A percentile compares a stretch with the other conserved stretches of the same genome.
phyloP scores from a whole-genome alignment of 2,113 vertebrate species.

The Salvator merianae region DNA sequence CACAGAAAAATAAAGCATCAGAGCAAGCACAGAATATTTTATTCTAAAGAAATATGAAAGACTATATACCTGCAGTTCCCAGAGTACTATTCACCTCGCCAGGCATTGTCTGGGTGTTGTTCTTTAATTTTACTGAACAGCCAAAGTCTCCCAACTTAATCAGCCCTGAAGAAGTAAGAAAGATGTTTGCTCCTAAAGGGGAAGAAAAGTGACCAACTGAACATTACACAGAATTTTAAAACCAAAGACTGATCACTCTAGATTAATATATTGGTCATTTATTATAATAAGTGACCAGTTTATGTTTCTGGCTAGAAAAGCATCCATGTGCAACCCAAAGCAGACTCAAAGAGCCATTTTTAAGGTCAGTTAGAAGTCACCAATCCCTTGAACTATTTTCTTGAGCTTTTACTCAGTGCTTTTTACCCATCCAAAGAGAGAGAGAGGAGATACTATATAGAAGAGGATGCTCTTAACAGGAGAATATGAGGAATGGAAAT shows the following conservation, averaged over 20 bases:
- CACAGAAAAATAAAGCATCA: background rate
- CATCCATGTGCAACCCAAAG: too few species aligned
- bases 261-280: background rate
- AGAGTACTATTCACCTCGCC: slow-evolving; percentile 98
- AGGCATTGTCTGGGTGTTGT: slow-evolving; percentile 98
- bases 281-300: background rate
- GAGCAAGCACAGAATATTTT: background rate
- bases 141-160: slow-evolving; percentile 98
- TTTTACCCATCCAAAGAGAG: background rate
- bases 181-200: slow-evolving; percentile 93
- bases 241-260: background rate
- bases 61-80: slow-evolving; percentile 90
- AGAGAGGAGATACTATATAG: too few species aligned
- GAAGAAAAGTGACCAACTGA: background rate
- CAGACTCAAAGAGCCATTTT: background rate
- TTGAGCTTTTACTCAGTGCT: background rate
- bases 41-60: too few species aligned
- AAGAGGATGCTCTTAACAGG: background rate
- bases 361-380: background rate
- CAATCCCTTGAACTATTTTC: background rate
- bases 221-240: background rate
- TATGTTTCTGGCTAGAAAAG: background rate
- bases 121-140: slow-evolving; percentile 97
- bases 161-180: slow-evolving; percentile 94
- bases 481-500: background rate